Base-by-base conservation (phyloP, 35 echinoderm and acorn worm genomes). In the Ophioderma brevispina region DNA sequence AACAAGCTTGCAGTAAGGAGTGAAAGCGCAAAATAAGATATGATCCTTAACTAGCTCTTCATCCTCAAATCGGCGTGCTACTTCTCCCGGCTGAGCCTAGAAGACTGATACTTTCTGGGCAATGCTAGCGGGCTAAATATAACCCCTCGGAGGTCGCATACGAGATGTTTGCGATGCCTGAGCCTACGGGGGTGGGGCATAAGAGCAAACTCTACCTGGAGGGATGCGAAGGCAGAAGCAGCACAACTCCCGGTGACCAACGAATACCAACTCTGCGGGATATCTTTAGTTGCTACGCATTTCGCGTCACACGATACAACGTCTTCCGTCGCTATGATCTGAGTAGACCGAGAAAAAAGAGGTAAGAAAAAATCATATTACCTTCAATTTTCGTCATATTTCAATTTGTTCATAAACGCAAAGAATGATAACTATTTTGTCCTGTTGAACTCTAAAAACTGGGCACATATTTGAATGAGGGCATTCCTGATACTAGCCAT, bases 371-470 rank as follows among this genome's bases (percentile, higher is more conserved):
- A 70, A 70, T 70, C 59, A 70, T 15, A 70, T 70, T 70, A 70
- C 28, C 59, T 6, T 4, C 59, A 30, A 70, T 70, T 70, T 30
- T 70, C 59, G 59, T 70, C 59, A 70, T 6, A 70, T 70, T 15
- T 70, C 59, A 70, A 70, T 70, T 70, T 18, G 59, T 70, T 15
- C 23, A 3, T 70, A 70, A 18, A 30, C 28, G 59, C 23, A 70
- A 13, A 25, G 59, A 70, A 70, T 70, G 59, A 70, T 70, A 70
- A 70, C 59, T 70, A 70, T 70, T 70, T 52, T 70, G n/a, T 70
- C 17, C 28, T 70, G 4, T 70, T 46, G 41, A 46, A 46, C 41
- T 46, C 41, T 46, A 8, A 8, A 4, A 46, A 46, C 4, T 46
- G 41, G 41, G 4, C 41, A 46, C 41, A 46, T 46, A 8, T 4